Evolutionary conservation across 2,113 vertebrate species (phyloP), one percentile per base, ranked within the genome.

Genomic region (Trematomus loennbergii): DNA sequence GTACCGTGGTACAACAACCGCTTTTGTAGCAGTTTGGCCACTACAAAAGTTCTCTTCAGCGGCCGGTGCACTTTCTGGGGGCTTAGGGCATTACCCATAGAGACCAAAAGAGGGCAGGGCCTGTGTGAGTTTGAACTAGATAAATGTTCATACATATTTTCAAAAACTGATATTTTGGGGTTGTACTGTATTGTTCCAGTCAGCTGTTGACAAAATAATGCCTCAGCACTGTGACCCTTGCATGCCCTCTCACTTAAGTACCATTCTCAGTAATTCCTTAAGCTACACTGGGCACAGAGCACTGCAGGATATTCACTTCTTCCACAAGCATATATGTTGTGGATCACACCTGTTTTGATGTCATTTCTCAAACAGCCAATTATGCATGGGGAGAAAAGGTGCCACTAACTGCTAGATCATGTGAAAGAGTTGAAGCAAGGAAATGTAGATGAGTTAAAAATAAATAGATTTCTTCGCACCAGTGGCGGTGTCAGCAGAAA

Each of bases 391-490:
- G 49, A 43, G n/a, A 63, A 13, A 52, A 61, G 9, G 13, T 15
- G 1, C 18, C 40, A 7, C 20, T 68, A 45, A 61, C 65, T 22
- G 46, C 1, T 20, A 4, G 10, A 57, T 36, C 25, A 16, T 68
- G 20, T 29, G n/a, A 78, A 62, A 52, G 13, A 65, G 33, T 46
- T 29, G 5, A 53, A 10, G 43, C 18, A 36, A 72, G 75, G 22
- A 53, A 43, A 60, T 10, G 63, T 29, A 57, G 46, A 66, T n/a
- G 54, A 77, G 12, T 45, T 43, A 13, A 83, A 20, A 57, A 9
- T 8, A 71, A 81, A 66, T 48, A 43, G 68, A 79, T 1, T 2
- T 45, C 55, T 72, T 55, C 22, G 68, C 15, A 36, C 8, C 57
- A 36, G 9, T 17, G 46, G 22, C 7, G 11, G 6, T 59, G 63